Base-by-base conservation (phyloP, 1,140 invertebrate genomes). In the Drosophila persimilis region DNA sequence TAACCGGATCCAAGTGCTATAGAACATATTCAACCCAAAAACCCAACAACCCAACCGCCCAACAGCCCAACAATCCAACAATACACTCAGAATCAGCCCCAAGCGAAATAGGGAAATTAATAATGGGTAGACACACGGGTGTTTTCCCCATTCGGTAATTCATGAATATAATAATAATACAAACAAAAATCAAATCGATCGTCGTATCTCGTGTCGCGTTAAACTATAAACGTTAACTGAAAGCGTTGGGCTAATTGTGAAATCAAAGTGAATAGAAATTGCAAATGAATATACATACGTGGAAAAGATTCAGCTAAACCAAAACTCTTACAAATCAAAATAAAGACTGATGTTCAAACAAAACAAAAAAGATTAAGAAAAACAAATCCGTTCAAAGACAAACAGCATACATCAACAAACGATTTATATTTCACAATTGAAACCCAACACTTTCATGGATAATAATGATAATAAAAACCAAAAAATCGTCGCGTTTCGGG, bases 401-500 rank as follows among this genome's bases (percentile, higher is more conserved):
- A 59, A 45, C 71, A 58, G 22, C 26, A 57, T 64, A 54, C 26
- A 72, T 64, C 50, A 84, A 53, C 15, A 57, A 45, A n/a, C 13
- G 44, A 55, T 53, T 43, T 50, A 44, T 62, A 56, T 73, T 86
- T 77, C 78, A 54, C 66, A 74, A 67, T 7, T 41, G 17, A 15
- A 39, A 39, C 61, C 64, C 80, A 88, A 64, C 74, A 57, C 79
- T 79, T 76, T 70, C 65, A 48, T 24, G 51, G 48, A 80, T 22
- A 51, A 76, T 39, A 65, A 47, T 17, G 58, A 31, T 46, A 64
- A 55, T 47, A 62, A 26, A 47, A 8, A 44, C 20, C 44, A 55
- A 79, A 43, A 44, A 55, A 47, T 83, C 73, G 77, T 79, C 88
- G 88, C 80, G 88, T 88, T 83, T 80, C 89, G 89, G 89, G 85